Percentiles rank a stretch among this genome's conserved stretches.
phyloP scores from a whole-genome alignment of 2,888 invertebrate genomes.

The Nycteola revayana region DNA sequence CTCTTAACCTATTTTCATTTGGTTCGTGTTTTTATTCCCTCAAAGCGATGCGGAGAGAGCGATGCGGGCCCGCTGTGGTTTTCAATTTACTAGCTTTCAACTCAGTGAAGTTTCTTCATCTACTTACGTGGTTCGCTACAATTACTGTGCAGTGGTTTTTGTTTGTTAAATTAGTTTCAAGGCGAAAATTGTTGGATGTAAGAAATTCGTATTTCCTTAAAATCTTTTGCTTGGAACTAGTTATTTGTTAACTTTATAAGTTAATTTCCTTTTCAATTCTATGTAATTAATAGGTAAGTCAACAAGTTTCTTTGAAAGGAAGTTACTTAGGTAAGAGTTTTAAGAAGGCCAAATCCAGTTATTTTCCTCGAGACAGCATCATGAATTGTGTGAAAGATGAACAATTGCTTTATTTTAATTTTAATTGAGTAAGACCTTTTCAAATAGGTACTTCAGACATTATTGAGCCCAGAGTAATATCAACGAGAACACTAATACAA shows the following conservation, averaged over 20 bases:
- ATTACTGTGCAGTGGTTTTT: conserved; percentile 28
- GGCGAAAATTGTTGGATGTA: conserved; percentile 16
- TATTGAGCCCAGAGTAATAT: conserved; percentile 28
- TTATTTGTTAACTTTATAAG: no score
- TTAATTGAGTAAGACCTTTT: no score
- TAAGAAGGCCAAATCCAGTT: no score
- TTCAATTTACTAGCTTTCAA: conserved; percentile 57
- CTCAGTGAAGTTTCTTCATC: conserved; percentile 29
- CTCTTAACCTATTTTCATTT: conserved; percentile 72
- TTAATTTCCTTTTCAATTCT: no score
- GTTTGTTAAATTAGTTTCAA: conserved; percentile 34
- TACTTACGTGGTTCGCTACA: conserved; percentile 29
- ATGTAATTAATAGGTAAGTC: no score
- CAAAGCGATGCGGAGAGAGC: conserved; percentile 42
- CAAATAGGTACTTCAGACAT: conserved; percentile 1
- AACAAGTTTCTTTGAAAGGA: no score
- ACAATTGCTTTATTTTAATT: no score
- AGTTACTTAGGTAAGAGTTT: no score
- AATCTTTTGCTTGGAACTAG: no score
- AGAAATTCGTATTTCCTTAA: conserved; percentile 1
- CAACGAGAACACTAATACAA: conserved; percentile 36
- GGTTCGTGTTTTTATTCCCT: conserved; percentile 59
- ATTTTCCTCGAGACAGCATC: no score
- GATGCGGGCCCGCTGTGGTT: conserved; percentile 51
- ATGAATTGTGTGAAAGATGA: no score